Evolutionary conservation across 2,113 vertebrate species (phyloP), one percentile per base, ranked within the genome.

Genomic region (Ginglymostoma cirratum): DNA sequence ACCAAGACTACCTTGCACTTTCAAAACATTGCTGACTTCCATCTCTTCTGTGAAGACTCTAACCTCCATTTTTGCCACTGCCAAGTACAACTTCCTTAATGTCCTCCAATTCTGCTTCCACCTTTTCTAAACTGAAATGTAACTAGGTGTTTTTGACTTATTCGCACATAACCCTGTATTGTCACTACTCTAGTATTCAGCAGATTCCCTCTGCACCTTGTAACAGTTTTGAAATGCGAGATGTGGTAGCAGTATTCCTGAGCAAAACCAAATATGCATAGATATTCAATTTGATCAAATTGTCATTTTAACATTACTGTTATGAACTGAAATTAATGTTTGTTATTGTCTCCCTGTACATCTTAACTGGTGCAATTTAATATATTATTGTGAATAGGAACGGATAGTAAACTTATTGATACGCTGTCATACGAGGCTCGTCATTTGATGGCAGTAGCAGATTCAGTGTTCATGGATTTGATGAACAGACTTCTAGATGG

Each of bases 391-490:
- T 61, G 38, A 67, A 38, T 97, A 99, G 98, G 98, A 93, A 94
- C 96, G 23, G 96, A 98, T 1, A 69, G 96, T 96, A 97, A 97
- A 5, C 94, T 98, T 42, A 94, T 98, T 14, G 97, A 97, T 23
- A 2, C 97, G 0, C 97, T 99, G 0, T 97, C 98, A 0, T 86
- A 96, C 0, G 98, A 98, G 5, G 97, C 98, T 0, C 98, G 52
- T 96, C 96, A 96, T 0, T 72, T 97, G 96, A 97, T 99, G 96
- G 97, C 95, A 0, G 0, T 93, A 1, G 98, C 96, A 0, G 97
- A 98, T 95, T 98, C 97, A 0, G 96, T 98, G 66, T 97, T 99
- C 0, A 90, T 1, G 0, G 10, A 94, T 0, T 19, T 98, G 65
- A 96, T 69, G 0, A 0, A 65, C 3, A 96, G 96, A 70, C 96